Evolutionary conservation across 2,797 vertebrate genomes (phyloP).

Genomic region (Lepidocolaptes lacrymiger): DNA sequence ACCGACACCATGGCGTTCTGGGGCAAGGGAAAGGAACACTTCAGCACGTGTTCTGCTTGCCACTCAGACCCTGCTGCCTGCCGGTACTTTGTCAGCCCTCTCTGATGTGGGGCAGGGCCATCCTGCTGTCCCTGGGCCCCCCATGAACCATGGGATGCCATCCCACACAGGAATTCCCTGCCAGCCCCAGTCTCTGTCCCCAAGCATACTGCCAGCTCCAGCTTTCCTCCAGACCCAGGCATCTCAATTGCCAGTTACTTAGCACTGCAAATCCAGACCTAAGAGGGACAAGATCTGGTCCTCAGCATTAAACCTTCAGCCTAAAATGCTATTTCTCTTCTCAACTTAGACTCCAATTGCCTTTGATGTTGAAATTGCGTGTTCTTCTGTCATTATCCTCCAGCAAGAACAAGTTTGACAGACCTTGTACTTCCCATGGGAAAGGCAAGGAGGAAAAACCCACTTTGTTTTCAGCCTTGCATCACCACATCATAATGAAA

Average conservation of each 20-base stretch:
- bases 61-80: not conserved
- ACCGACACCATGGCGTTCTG: constrained; percentile 89
- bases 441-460: not conserved
- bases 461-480: not conserved
- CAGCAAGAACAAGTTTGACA: constrained; percentile 19
- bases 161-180: not conserved
- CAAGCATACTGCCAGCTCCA: not conserved
- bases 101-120: not conserved
- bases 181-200: not conserved
- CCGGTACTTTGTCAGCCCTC: not conserved
- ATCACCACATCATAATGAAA: constrained; percentile 17
- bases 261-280: not conserved
- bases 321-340: not conserved
- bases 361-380: constrained; percentile 13
- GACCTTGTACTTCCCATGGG: constrained; percentile 14
- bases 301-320: not conserved
- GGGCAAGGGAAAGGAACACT: not conserved
- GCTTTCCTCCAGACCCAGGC: not conserved
- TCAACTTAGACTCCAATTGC: not conserved
- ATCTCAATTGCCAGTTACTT: not conserved
- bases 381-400: not conserved
- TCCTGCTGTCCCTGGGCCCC: accelerated
- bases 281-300: not conserved
- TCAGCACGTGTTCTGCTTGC: accelerated
- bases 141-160: accelerated